Conservation (phyloP, 2,113 vertebrate species). For the Rattus rattus region DNA sequence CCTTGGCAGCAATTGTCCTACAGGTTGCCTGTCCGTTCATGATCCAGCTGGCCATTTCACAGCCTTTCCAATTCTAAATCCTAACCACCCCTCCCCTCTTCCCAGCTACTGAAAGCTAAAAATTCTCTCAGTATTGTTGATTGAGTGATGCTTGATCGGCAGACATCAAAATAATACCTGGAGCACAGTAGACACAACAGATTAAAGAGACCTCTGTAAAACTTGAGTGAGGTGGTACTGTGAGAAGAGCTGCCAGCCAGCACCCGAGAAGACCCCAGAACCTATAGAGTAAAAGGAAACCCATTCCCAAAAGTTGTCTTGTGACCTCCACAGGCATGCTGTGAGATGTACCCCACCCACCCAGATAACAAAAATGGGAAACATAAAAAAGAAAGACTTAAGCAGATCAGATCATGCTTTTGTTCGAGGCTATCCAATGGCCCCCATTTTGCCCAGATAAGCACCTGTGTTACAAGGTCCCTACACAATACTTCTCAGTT, state of each 20-base stretch:
- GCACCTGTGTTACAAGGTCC: not conserved
- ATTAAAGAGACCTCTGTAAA: not conserved
- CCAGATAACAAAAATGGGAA: not conserved
- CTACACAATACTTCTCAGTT: not conserved
- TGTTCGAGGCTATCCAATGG: not conserved
- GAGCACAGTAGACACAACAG: not conserved
- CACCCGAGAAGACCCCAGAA: not conserved
- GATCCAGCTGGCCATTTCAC: not conserved
- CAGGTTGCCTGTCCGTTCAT: not conserved
- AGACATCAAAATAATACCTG: not conserved
- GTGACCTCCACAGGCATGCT: not conserved
- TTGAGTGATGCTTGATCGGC: not conserved
- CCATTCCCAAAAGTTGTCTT: not conserved
- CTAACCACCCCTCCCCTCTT: not conserved
- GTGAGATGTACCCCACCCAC: not conserved
- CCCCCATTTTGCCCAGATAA: not conserved
- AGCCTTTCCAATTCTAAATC: not conserved
- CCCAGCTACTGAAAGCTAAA: not conserved
- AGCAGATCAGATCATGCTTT: not conserved
- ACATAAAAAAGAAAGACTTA: not conserved
- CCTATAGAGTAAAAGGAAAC: not conserved
- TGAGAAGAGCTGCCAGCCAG: not conserved
- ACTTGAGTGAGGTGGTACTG: not conserved
- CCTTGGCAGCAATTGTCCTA: not conserved
- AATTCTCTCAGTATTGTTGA: not conserved